Evolutionary conservation across 2,888 invertebrate species (phyloP).

Genomic region (Lingula anatina): DNA sequence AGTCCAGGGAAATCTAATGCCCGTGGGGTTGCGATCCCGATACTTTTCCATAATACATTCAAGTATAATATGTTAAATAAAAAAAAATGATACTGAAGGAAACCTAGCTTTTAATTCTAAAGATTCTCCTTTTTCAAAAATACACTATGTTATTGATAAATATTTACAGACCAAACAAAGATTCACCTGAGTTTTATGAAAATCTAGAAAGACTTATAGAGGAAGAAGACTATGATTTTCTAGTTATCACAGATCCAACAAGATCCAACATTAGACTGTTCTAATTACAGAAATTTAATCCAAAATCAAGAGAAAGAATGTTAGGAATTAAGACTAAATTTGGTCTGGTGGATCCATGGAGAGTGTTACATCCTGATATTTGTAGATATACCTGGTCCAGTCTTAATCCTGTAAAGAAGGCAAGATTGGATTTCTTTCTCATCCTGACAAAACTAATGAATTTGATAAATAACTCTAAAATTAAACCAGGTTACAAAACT

Average conservation of each 20-base stretch:
- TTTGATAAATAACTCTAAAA: too few relatives aligned
- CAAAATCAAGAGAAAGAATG: conserved; percentile 3
- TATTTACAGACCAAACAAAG: conserved; percentile 7
- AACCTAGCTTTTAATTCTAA: too few relatives aligned
- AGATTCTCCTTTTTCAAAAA: too few relatives aligned
- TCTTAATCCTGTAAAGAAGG: conserved; percentile 4
- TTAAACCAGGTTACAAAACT: conserved; percentile 6
- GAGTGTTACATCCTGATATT: neutral
- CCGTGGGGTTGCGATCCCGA: too few relatives aligned
- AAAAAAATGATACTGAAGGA: too few relatives aligned
- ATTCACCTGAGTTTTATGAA: conserved; percentile 4
- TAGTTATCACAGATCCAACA: conserved; percentile 2
- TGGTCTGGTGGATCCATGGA: conserved; percentile 4
- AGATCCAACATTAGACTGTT: neutral
- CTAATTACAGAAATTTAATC: conserved; percentile 4
- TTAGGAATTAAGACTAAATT: conserved; percentile 1
- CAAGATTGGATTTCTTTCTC: conserved; percentile 4
- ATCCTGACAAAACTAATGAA: neutral
- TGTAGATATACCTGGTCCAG: conserved; percentile 4
- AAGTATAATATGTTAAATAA: too few relatives aligned
- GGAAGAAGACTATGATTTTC: neutral
- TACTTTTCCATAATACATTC: too few relatives aligned
- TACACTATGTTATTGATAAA: too few relatives aligned
- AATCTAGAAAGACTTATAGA: neutral
- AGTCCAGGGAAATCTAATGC: too few relatives aligned